Evolutionary conservation across 2,888 invertebrate species (phyloP), one percentile per base, ranked within the genome.

Genomic region (Reticulitermes lucifugus): DNA sequence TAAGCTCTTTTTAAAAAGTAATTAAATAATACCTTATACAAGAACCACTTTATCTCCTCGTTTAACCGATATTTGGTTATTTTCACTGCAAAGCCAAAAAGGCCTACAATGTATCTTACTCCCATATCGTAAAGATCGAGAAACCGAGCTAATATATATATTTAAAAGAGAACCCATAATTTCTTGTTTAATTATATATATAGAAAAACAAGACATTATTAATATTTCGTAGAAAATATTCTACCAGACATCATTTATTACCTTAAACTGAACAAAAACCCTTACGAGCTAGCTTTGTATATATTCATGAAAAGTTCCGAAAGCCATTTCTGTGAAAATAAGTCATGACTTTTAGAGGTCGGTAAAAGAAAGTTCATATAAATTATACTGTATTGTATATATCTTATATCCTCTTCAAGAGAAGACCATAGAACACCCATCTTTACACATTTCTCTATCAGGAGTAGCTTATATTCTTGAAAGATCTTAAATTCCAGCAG

Each of bases 391-490:
- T 65, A 65, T 65, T 65, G 18, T n/a, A 60, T 22, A 65, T 65
- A 65, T 14, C 6, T 6, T 9, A 25, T 65, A 65, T 6, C 65
- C n/a, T 9, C 7, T 65, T 65, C 65, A 65, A 9, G 9, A 6
- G 65, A 65, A 73, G 6, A 73, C 73, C 41, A 41, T 41, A 9
- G 73, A 41, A 73, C 18, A 41, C 41, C 73, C 9, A 73, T 73
- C 41, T 41, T 73, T 73, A 73, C 73, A 73, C 73, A 73, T 41
- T 73, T 73, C 73, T 73, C 41, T 73, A 73, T 73, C 73, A 41
- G 7, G 14, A 73, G 73, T 73, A 65, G n/a, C 65, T 18, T 18
- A 73, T 73, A 73, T 73, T 41, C 73, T 41, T 21, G 6, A 41
- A 21, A 18, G 21, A 73, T 41, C 21, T 73, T 41, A 73, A 41